Base-by-base conservation (phyloP, 64 coral and sea anemone genomes). In the Montipora efflorescens region DNA sequence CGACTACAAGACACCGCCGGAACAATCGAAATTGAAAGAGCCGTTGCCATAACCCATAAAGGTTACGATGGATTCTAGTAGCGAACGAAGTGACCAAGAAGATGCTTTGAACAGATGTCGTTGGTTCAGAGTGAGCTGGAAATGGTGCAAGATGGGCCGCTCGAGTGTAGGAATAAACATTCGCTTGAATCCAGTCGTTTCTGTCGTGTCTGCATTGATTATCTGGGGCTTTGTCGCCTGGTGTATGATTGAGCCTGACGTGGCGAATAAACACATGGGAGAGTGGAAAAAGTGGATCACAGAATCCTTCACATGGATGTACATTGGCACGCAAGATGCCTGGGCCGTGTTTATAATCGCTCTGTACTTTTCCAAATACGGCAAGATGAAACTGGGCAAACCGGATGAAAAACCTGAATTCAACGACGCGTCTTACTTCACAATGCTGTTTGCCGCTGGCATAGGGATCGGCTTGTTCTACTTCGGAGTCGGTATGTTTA, bases 371-470 rank as follows among this genome's bases (percentile, higher is more conserved):
- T 91, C 88, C 25, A 95, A 95, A 59, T 95, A 95, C 76, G 47
- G 70, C 14, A 66, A 91, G 23, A 67, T 95, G 64, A 95, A 95
- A 84, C 89, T 95, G 44, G 93, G 88, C 43, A 95, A 95, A 82
- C 76, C 87, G 76, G 80, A 86, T 73, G 87, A 89, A 79, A 87
- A 95, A 80, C 93, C 93, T 48, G 93, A 95, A 70, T 95, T 91
- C 82, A 74, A 62, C 20, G 88, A 95, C 76, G 73, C 81, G 48
- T 18, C 93, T 1, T 95, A 95, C 81, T 95, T 95, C 61, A 95
- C 80, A 14, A 95, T 95, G 93, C 88, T 95, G 88, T 95, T 95
- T 74, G 88, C 93, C 61, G 93, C 93, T 77, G 93, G 93, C 69
- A 91, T 95, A 57, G 93, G 88, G 45, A 80, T 85, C 57, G 93